Evolutionary conservation across 2,797 vertebrate species (phyloP).

Genomic region (Vireo griseus): DNA sequence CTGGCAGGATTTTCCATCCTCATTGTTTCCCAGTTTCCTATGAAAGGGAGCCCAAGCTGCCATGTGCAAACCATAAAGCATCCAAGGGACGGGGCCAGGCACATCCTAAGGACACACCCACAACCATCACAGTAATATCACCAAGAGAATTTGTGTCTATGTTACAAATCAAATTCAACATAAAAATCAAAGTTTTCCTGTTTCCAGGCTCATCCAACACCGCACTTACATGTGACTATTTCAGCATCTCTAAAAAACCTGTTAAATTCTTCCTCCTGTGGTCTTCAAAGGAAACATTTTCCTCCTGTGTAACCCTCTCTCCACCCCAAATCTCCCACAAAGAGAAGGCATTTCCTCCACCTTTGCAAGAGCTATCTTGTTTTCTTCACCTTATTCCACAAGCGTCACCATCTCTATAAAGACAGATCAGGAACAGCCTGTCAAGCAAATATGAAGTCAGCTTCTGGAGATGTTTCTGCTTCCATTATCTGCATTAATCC

Average conservation of each 20-base stretch:
- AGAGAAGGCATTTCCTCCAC: neutral
- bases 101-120: neutral
- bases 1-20: neutral
- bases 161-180: constrained; percentile 1
- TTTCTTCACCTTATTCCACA: neutral
- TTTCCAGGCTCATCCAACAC: neutral
- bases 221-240: neutral
- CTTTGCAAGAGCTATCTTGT: neutral
- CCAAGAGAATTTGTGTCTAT: neutral
- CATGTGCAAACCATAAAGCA: constrained; percentile 35
- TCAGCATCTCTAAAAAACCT: neutral
- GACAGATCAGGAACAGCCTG: neutral
- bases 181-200: constrained; percentile 29
- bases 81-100: neutral
- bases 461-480: neutral
- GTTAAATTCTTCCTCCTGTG: neutral
- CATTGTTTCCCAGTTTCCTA: neutral
- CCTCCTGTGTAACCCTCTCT: neutral
- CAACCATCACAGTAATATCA: neutral
- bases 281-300: neutral
- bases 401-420: neutral
- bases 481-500: neutral
- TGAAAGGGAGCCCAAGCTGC: neutral
- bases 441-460: neutral
- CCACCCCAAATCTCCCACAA: neutral